Evolutionary conservation across 2,888 invertebrate species (phyloP).

Genomic region (Pimpla rufipes): DNA sequence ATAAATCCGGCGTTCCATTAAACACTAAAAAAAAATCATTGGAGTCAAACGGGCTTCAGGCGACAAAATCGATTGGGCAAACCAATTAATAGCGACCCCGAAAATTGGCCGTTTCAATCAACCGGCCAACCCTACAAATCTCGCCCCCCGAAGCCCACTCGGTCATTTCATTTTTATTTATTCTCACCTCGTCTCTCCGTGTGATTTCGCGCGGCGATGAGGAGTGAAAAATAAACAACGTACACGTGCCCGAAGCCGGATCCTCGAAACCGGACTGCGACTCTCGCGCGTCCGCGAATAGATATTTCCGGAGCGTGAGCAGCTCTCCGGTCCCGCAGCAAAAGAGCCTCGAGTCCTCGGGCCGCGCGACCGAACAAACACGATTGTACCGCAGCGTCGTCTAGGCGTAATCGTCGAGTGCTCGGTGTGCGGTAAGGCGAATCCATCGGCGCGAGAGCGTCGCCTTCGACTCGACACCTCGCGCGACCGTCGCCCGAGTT

Average conservation of each 20-base stretch:
- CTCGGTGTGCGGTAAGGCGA: conserved; percentile 13
- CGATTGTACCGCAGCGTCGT: not conserved
- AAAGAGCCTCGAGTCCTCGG: too few species aligned
- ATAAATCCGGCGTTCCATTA: too few species aligned
- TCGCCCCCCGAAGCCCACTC: too few species aligned
- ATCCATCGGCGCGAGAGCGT: conserved; percentile 1
- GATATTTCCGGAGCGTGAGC: not conserved
- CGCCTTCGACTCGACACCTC: conserved; percentile 23
- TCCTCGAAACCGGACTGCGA: not conserved
- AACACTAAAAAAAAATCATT: too few species aligned
- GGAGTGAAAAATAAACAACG: not conserved
- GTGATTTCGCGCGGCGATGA: too few species aligned
- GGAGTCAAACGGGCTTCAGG: too few species aligned
- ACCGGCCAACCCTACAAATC: too few species aligned
- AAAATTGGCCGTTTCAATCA: too few species aligned
- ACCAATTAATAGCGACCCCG: too few species aligned
- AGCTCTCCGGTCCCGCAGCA: not conserved
- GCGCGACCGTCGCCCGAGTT: not conserved
- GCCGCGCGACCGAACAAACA: conserved; percentile 1
- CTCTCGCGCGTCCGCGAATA: not conserved
- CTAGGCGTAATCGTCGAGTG: conserved; percentile 7
- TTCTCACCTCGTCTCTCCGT: too few species aligned
- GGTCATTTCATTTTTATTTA: too few species aligned
- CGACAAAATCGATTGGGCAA: too few species aligned
- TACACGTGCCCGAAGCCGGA: not conserved